Evolutionary conservation across 2,888 invertebrate species (phyloP).

Genomic region (Trissoscelio sp.): DNA sequence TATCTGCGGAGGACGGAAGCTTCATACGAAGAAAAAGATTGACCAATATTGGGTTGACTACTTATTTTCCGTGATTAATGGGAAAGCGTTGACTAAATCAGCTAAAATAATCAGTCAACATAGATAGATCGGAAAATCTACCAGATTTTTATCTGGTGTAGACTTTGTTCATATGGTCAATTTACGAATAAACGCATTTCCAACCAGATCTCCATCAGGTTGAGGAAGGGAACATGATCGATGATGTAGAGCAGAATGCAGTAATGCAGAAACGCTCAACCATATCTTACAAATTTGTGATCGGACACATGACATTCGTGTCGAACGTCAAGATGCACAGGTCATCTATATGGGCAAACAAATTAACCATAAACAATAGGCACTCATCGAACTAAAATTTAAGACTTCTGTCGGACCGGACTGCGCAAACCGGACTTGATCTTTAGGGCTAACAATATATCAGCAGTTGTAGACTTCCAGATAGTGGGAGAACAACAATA

Average conservation of each 20-base stretch:
- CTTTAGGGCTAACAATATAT: not conserved
- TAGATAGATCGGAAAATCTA: slow-evolving; percentile 68
- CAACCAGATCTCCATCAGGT: slow-evolving; percentile 72
- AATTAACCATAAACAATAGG: too few relatives aligned
- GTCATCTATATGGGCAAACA: not conserved
- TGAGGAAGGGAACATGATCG: slow-evolving; percentile 68
- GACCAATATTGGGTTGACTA: too few relatives aligned
- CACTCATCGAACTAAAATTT: slow-evolving; percentile 70
- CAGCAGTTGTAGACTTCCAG: slow-evolving; percentile 54
- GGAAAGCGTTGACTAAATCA: too few relatives aligned
- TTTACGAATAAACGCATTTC: slow-evolving; percentile 76
- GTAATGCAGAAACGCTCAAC: slow-evolving; percentile 74
- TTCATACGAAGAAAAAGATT: too few relatives aligned
- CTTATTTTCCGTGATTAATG: too few relatives aligned
- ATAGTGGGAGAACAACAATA: slow-evolving; percentile 50
- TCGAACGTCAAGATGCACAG: slow-evolving; percentile 75
- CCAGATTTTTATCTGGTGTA: slow-evolving; percentile 72
- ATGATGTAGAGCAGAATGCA: slow-evolving; percentile 74
- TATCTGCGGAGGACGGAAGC: too few relatives aligned
- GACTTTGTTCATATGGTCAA: slow-evolving; percentile 77
- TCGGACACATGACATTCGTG: slow-evolving; percentile 76
- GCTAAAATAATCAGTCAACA: slow-evolving; percentile 44
- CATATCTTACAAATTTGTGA: slow-evolving; percentile 76
- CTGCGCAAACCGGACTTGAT: slow-evolving; percentile 62
- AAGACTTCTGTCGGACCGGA: slow-evolving; percentile 57